phyloP scores from a whole-genome alignment of 2,888 invertebrate species.

The Ernsta delagoae region DNA sequence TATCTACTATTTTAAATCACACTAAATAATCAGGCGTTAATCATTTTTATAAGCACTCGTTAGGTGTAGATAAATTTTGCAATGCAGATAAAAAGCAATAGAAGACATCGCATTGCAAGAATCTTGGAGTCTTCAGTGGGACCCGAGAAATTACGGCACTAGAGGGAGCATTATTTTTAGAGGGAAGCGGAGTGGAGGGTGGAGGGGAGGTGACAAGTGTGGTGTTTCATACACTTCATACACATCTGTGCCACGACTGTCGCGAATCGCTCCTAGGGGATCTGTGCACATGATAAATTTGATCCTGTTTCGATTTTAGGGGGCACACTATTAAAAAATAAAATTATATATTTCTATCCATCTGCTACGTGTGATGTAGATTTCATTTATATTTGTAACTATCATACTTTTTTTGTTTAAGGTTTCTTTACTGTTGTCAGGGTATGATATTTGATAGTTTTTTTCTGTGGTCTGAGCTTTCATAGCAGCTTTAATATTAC shows the following conservation, averaged over 20 bases:
- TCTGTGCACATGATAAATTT: conserved; percentile 13
- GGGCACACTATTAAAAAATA: conserved; percentile 1
- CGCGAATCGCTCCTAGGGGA: conserved; percentile 54
- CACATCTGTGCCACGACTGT: conserved; percentile 55
- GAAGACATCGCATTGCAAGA: too few species aligned
- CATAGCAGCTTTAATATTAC: too few species aligned
- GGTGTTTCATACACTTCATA: conserved; percentile 45
- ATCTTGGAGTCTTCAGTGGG: not conserved
- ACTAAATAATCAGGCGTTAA: too few species aligned
- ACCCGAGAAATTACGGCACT: conserved; percentile 12
- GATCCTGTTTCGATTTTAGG: conserved; percentile 13
- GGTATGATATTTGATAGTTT: not conserved
- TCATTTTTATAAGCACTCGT: too few species aligned
- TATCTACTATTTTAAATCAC: too few species aligned
- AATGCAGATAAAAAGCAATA: too few species aligned
- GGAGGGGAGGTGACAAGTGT: conserved; percentile 55
- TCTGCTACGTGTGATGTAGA: too few species aligned
- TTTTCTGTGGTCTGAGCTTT: not conserved
- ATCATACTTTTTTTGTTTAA: too few species aligned
- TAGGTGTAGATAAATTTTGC: too few species aligned
- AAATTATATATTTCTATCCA: too few species aligned
- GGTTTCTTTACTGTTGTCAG: too few species aligned
- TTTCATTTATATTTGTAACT: too few species aligned
- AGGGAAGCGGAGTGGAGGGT: not conserved
- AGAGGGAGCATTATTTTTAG: conserved; percentile 13